These are phyloP conservation scores for Anabacerthia variegaticeps DNA, from an alignment of 2,797 vertebrate genomes.

Conservation along the genomic window DNA sequence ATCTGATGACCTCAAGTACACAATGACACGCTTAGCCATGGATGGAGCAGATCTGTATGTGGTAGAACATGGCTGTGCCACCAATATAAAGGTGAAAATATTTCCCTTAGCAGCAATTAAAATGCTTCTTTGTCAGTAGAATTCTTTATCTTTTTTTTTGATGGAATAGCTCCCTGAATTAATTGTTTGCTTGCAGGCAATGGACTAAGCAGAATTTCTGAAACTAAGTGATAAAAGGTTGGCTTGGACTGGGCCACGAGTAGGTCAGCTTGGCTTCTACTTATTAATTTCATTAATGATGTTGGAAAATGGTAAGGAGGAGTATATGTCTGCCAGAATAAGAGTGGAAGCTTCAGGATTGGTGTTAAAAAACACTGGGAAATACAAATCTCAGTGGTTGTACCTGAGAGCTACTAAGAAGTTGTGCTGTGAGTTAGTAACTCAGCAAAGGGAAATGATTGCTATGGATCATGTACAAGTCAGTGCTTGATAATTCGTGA, in stretches of 20 bases:
- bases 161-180: background rate
- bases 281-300: background rate
- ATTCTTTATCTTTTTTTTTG: background rate
- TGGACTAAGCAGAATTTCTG: background rate
- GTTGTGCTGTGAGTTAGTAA: background rate
- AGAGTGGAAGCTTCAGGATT: background rate
- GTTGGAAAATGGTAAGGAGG: background rate
- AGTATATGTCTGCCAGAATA: background rate
- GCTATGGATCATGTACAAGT: background rate
- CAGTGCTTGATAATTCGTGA: background rate
- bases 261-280: background rate
- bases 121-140: background rate
- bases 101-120: background rate
- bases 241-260: background rate
- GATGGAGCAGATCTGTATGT: constrained; percentile 92
- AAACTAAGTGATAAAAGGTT: background rate
- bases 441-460: background rate
- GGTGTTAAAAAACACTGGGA: background rate
- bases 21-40: constrained; percentile 93
- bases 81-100: constrained; percentile 87
- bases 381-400: background rate
- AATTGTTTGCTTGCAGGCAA: background rate
- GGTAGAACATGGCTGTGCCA: constrained; percentile 95
- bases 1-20: constrained; percentile 95
- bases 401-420: background rate